Evolutionary conservation across 2,888 invertebrate species (phyloP), one percentile per base, ranked within the genome.

Genomic region (Dioctria linearis): DNA sequence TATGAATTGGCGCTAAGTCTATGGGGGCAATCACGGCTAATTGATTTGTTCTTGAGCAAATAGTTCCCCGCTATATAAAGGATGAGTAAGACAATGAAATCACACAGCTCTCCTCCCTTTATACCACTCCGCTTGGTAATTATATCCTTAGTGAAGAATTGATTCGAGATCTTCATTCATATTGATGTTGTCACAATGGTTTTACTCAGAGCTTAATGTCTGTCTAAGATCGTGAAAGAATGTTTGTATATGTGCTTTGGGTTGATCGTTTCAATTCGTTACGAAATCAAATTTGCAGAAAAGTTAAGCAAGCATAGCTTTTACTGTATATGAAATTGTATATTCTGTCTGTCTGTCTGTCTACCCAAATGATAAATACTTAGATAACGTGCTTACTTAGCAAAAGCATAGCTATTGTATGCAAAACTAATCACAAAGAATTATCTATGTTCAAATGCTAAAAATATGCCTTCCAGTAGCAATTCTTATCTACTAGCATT

Each of bases 1-100:
- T 42, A 43, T 73, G 43, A 73, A 73, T 73, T 73, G 73, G 73
- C 57, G 57, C 73, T 73, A 73, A 73, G 73, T 73, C 43, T 73
- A 59, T 57, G 59, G 13, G 73, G 59, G 73, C 73, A 73, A 73
- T 73, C 73, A 73, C 73, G 25, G 73, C 73, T 59, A 73, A 73
- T 73, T 73, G 73, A 73, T 73, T 73, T 59, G 73, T 42, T 59
- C 73, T 73, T 73, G 73, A 73, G 59, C 51, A 57, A 73, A 40
- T 73, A 73, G 37, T 69, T 69, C 40, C 57, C 59, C 42, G 57
- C 57, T 13, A 40, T 42, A 40, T 40, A 42, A 57, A 57, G 54
- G 71, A 54, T 73, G 73, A 73, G 42, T 57, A 59, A 69, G 39
- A 51, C 69, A 51, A 51, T 69, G 69, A 51, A 54, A 54, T 54